Percentiles rank a stretch among this genome's conserved stretches.
Conservation (phyloP, 2,797 vertebrate species). For the Semaprochilodus insignis region DNA sequence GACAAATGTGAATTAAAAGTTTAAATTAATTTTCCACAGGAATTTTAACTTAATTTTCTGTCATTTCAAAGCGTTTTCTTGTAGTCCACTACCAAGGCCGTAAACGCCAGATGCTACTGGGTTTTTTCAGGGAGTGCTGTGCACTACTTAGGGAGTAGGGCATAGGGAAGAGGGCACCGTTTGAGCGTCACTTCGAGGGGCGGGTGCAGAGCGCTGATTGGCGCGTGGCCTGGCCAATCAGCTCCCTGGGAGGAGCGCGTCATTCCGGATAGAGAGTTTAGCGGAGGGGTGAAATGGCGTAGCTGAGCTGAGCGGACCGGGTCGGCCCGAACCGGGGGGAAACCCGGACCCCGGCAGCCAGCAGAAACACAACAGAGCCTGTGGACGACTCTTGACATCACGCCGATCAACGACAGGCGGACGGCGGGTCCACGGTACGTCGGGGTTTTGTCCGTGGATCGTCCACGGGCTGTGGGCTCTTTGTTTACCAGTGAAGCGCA, state of each 20-base stretch:
- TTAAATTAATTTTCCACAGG: too few species aligned
- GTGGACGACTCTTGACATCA: not conserved
- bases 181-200: not conserved
- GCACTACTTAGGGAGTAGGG: not conserved
- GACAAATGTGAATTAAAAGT: too few species aligned
- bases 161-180: not conserved
- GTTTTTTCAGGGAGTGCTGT: not conserved
- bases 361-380: not conserved
- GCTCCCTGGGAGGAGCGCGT: slow-evolving; percentile 15
- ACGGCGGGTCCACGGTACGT: not conserved
- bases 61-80: not conserved
- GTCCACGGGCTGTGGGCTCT: slow-evolving; percentile 3
- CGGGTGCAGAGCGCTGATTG: slow-evolving; percentile 6
- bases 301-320: slow-evolving; percentile 17
- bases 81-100: not conserved
- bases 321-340: not conserved
- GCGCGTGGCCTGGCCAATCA: slow-evolving; percentile 27
- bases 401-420: not conserved
- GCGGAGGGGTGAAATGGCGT: slow-evolving; percentile 58
- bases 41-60: too few species aligned
- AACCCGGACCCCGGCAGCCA: not conserved
- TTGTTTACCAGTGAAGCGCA: slow-evolving; percentile 38
- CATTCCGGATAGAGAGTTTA: slow-evolving; percentile 37
- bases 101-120: too few species aligned
- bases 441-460: not conserved